These are phyloP conservation scores for Cairina moschata DNA, from an alignment of 2,113 vertebrate genomes.

Conservation along the genomic window DNA sequence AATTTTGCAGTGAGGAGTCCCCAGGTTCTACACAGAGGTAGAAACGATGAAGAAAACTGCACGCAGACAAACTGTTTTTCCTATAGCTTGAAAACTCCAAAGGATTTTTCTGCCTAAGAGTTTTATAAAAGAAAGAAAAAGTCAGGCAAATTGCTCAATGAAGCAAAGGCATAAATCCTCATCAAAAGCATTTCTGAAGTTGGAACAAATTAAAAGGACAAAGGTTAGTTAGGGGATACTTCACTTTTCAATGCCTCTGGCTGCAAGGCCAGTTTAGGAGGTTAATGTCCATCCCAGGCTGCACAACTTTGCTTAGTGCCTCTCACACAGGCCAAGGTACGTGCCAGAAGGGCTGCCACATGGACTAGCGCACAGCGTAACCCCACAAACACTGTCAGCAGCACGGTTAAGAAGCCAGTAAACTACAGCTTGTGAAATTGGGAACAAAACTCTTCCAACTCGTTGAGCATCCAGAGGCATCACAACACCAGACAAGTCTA, in stretches of 20 bases:
- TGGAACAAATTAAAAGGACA: conserved; percentile 25
- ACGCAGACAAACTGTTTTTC: background rate
- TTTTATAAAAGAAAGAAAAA: conserved; percentile 10
- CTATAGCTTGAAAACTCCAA: background rate
- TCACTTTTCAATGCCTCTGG: conserved; percentile 1
- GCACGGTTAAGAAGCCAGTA: background rate
- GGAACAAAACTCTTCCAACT: background rate
- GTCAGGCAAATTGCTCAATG: background rate
- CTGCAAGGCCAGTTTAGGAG: background rate
- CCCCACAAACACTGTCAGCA: background rate
- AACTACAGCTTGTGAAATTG: background rate
- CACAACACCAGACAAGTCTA: background rate
- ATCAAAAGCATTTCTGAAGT: conserved; percentile 3
- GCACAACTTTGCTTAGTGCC: background rate
- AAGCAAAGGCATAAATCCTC: conserved; percentile 38
- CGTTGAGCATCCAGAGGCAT: background rate
- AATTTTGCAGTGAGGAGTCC: background rate
- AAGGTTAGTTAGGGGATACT: conserved; percentile 34
- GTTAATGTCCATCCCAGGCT: background rate
- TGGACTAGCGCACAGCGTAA: rapidly evolving
- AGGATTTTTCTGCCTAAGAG: background rate
- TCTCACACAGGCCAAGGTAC: background rate
- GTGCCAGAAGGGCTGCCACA: background rate
- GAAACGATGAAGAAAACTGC: background rate
- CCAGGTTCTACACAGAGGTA: rapidly evolving